Evolutionary conservation across 2,113 vertebrate species (phyloP), one percentile per base, ranked within the genome.

Genomic region (Oreochromis spilurus): DNA sequence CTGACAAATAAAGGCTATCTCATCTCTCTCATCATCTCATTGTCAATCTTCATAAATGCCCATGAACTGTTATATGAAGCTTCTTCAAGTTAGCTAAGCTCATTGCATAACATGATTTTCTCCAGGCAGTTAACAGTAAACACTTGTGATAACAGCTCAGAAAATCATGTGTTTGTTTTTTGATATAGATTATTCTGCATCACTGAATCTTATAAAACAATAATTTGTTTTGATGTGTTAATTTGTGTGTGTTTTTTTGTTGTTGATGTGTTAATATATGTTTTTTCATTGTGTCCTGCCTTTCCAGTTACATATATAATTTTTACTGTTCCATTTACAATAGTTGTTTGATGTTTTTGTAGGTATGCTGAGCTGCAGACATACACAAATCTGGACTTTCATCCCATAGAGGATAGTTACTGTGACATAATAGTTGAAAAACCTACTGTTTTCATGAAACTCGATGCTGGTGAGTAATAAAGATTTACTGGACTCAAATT

Each of bases 361-460:
- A 99, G 99, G 99, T 99, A 97, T 96, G 98, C 99, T 79, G 99
- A 99, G 81, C 96, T 99, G 81, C 97, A 98, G 83, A 96, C 94
- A 0, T 99, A 97, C 89, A 97, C 96, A 40, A 95, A 97, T 29
- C 94, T 99, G 52, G 91, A 96, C 81, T 97, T 97, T 95, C 95
- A 96, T 83, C 97, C 97, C 9, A 48, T 97, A 21, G 96, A 97
- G 24, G 96, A 97, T 62, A 95, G 89, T 5, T 93, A 96, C n/a
- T 99, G 99, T 96, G 98, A 99, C 4, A 1, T 98, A 19, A 85
- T 98, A 36, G 91, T 99, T 40, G 97, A 99, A 83, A 98, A 97
- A 80, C 98, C 98, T 62, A 98, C 98, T 0, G 97, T 99, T 80
- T 99, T 99, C 92, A 98, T 99, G 98, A 99, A 99, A 92, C 94